Conservation (phyloP, 2,888 invertebrate species). For the Habrosyne pyritoides region DNA sequence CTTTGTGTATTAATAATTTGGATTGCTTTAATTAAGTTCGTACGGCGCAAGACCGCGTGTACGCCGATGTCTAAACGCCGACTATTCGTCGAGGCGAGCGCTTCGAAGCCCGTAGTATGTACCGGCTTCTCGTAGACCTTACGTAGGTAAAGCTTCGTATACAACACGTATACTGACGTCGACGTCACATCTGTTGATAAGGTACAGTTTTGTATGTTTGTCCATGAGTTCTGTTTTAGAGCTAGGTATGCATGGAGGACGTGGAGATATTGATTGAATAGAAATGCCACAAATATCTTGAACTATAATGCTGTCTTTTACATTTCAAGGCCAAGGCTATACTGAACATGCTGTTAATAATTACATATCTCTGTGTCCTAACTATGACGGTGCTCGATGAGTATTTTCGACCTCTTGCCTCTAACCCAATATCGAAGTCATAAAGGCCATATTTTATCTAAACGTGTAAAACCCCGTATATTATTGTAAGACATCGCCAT, state of each 20-base stretch:
- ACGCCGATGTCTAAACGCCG: constrained; percentile 38
- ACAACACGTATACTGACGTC: constrained; percentile 18
- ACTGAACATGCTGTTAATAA: constrained; percentile 14
- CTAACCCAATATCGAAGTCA: constrained; percentile 18
- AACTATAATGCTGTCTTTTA: neutral
- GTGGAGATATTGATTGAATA: neutral
- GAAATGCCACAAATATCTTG: neutral
- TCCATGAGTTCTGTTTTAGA: neutral
- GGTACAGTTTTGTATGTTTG: neutral
- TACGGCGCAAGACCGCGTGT: constrained; percentile 2
- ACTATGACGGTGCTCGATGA: no score
- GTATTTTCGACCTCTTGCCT: neutral
- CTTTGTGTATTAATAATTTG: neutral
- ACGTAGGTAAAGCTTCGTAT: constrained; percentile 30
- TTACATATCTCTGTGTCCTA: constrained; percentile 20
- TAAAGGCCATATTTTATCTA: constrained; percentile 36
- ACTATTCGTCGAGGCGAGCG: constrained; percentile 32
- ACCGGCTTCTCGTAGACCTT: constrained; percentile 9
- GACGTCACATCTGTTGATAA: constrained; percentile 13
- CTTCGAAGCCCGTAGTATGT: neutral
- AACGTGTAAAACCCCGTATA: constrained; percentile 36
- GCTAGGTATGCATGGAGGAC: neutral
- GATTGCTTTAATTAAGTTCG: neutral
- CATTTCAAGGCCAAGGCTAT: no score
- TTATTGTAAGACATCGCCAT: constrained; percentile 47